Conservation (phyloP, 2,888 invertebrate genomes). For the Blastobasis lacticolella region DNA sequence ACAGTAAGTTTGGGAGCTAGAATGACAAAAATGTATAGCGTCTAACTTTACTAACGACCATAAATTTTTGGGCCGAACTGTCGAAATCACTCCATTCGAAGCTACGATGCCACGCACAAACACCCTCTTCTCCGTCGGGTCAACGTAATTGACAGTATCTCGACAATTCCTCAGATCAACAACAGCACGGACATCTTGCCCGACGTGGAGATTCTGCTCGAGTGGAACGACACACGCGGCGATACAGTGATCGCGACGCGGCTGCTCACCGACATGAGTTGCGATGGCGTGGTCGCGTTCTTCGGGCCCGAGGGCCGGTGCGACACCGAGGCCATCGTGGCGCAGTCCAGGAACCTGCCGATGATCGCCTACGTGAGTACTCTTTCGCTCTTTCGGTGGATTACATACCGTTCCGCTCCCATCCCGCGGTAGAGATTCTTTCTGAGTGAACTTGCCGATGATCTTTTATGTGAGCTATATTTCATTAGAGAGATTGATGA, state of each 20-base stretch:
- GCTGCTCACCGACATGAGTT: slow-evolving; percentile 92
- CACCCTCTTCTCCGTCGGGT: too few species aligned
- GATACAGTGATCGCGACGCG: slow-evolving; percentile 89
- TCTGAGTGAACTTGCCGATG: not conserved
- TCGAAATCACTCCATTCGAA: too few species aligned
- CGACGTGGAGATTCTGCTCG: slow-evolving; percentile 80
- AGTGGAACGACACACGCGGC: slow-evolving; percentile 90
- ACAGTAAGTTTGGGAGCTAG: too few species aligned
- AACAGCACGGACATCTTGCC: slow-evolving; percentile 79
- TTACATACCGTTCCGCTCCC: too few species aligned
- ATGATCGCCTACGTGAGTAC: slow-evolving; percentile 97
- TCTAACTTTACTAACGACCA: too few species aligned
- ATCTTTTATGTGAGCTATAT: not conserved
- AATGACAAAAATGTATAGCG: too few species aligned
- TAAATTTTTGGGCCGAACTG: too few species aligned
- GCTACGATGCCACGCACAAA: too few species aligned
- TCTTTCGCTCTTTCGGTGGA: too few species aligned
- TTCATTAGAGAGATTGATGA: too few species aligned
- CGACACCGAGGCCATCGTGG: slow-evolving; percentile 94
- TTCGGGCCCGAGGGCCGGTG: slow-evolving; percentile 97
- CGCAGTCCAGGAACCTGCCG: slow-evolving; percentile 94
- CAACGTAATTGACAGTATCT: not conserved
- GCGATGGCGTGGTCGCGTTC: slow-evolving; percentile 91
- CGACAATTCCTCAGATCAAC: slow-evolving; percentile 76
- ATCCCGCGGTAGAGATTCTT: too few species aligned